Evolutionary conservation across 2,888 invertebrate species (phyloP).

Genomic region (Drosophila longiperda): DNA sequence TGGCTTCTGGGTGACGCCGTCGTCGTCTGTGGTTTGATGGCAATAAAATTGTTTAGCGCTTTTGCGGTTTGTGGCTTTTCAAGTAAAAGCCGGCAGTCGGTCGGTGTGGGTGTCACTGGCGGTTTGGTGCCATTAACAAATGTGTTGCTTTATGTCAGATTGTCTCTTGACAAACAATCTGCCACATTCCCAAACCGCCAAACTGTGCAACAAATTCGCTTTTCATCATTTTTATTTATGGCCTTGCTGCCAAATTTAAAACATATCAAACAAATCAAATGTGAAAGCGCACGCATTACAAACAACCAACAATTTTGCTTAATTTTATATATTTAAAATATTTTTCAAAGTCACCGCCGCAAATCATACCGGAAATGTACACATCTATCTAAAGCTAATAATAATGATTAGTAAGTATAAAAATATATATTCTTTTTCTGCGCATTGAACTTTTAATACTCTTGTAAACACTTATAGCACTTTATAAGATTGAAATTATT

Average conservation of each 20-base stretch:
- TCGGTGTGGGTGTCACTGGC: conserved; percentile 9
- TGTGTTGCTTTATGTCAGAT: conserved; percentile 52
- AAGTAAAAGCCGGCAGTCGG: conserved; percentile 41
- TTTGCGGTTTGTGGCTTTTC: conserved; percentile 61
- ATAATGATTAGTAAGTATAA: conserved; percentile 51
- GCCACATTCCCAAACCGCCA: conserved; percentile 16
- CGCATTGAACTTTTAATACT: background rate
- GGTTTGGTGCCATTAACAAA: conserved; percentile 55
- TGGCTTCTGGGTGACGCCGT: background rate
- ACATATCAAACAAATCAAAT: conserved; percentile 73
- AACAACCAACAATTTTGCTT: conserved; percentile 39
- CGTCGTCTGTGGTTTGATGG: conserved; percentile 51
- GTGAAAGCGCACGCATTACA: conserved; percentile 31
- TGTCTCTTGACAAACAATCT: conserved; percentile 23
- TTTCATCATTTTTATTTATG: conserved; percentile 42
- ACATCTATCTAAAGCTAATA: conserved; percentile 62
- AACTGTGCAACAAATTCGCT: conserved; percentile 41
- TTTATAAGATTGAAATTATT: background rate
- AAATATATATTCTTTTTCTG: background rate
- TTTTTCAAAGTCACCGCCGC: conserved; percentile 64
- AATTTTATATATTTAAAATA: conserved; percentile 28
- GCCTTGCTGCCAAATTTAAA: conserved; percentile 67
- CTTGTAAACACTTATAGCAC: background rate
- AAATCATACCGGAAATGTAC: conserved; percentile 58
- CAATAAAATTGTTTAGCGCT: conserved; percentile 65